Conservation (phyloP, 2,797 vertebrate species). For the Botia almorhae region DNA sequence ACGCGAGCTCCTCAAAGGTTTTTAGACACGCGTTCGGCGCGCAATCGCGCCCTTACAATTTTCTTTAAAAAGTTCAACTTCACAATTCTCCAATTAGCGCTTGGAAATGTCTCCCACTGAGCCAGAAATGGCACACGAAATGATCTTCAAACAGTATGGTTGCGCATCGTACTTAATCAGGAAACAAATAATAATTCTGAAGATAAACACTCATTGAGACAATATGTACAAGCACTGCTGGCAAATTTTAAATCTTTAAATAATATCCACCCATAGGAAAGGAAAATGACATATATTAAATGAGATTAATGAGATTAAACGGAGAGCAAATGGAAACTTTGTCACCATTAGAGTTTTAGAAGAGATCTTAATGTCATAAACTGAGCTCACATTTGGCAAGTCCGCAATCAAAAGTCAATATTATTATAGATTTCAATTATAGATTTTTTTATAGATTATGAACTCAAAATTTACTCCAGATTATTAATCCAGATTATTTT, state of each 20-base stretch:
- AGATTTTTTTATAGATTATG: no score
- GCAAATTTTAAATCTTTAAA: not conserved
- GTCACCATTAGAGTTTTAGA: no score
- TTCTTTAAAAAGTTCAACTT: not conserved
- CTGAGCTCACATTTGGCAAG: no score
- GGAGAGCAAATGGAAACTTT: no score
- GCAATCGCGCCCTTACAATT: not conserved
- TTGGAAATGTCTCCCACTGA: not conserved
- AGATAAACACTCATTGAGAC: not conserved
- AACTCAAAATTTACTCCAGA: no score
- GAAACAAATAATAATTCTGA: not conserved
- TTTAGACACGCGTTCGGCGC: not conserved
- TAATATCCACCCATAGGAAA: not conserved
- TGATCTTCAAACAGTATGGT: conserved; percentile 23
- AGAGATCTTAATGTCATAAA: no score
- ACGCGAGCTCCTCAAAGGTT: not conserved
- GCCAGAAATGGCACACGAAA: conserved; percentile 12
- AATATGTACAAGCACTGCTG: not conserved
- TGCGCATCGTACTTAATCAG: not conserved
- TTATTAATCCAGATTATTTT: no score
- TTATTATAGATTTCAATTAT: no score
- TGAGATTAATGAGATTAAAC: no score
- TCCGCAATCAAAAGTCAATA: no score
- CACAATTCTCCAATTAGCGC: conserved; percentile 18
- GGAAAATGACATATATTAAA: no score